Evolutionary conservation across 2,797 vertebrate species (phyloP).

Genomic region (Acanthurus tractus): DNA sequence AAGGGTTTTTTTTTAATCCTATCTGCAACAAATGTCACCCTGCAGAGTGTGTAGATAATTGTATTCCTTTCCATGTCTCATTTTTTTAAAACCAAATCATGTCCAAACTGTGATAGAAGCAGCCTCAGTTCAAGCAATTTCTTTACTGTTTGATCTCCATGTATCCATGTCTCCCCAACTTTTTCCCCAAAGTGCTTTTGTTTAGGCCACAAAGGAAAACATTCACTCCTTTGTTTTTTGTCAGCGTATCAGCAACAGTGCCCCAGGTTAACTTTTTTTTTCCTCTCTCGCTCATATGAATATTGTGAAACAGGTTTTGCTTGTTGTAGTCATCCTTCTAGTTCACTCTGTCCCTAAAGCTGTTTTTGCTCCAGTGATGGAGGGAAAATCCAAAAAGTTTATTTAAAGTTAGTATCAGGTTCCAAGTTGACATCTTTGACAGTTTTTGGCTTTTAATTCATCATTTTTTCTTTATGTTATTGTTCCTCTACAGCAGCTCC

Average conservation of each 20-base stretch:
- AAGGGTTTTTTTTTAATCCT: slow-evolving; percentile 11
- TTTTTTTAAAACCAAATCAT: background rate
- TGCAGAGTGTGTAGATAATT: background rate
- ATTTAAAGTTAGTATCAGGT: background rate
- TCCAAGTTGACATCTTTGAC: background rate
- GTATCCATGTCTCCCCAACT: background rate
- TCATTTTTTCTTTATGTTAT: too few species aligned
- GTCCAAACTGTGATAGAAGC: background rate
- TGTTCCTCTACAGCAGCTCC: background rate
- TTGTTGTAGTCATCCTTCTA: background rate
- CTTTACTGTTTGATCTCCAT: background rate
- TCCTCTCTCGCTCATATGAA: background rate
- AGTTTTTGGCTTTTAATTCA: background rate
- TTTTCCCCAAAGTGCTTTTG: background rate
- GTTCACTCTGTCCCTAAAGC: background rate
- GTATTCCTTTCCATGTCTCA: background rate
- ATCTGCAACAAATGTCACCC: slow-evolving; percentile 9
- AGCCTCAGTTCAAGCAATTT: background rate
- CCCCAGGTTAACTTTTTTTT: background rate
- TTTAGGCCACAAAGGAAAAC: background rate
- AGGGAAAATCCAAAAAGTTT: background rate
- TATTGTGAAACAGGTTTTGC: background rate
- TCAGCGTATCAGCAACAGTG: background rate
- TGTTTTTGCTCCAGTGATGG: background rate
- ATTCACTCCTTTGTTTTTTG: background rate